A percentile compares a stretch with the other conserved stretches of the same genome.
These are phyloP conservation scores for Halichoerus grypus DNA, from an alignment of 2,113 vertebrate species.

Conservation along the genomic window DNA sequence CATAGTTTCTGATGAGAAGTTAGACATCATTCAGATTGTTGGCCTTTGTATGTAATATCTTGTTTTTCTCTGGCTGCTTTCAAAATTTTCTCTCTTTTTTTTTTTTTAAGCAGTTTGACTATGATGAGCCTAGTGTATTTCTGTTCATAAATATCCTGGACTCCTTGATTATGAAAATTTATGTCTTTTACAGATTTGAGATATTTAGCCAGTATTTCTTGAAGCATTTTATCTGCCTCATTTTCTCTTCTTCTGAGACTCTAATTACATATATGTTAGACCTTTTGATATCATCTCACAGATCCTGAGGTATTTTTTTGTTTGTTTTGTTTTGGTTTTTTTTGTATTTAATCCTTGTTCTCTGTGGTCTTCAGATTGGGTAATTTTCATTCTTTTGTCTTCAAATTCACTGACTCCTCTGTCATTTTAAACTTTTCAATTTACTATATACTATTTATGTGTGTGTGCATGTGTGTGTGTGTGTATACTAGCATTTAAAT, in stretches of 20 bases:
- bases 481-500: not conserved
- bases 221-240: not conserved
- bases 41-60: not conserved
- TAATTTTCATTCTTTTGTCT: slow-evolving; percentile 20
- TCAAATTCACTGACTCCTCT: slow-evolving; percentile 2
- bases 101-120: not conserved
- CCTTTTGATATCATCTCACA: not conserved
- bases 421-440: slow-evolving; percentile 9
- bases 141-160: not conserved
- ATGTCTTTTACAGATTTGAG: not conserved
- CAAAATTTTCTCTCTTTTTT: not conserved
- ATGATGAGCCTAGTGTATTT: not conserved
- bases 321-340: not conserved
- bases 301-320: not conserved
- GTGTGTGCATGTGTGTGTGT: not conserved
- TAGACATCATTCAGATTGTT: not conserved
- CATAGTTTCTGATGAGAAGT: not conserved
- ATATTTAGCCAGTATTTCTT: slow-evolving; percentile 8
- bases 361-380: not conserved
- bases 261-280: not conserved
- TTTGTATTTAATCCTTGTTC: not conserved
- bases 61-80: not conserved
- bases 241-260: not conserved
- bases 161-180: not conserved
- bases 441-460: not conserved